These are phyloP conservation scores for Drosophila hamatofila DNA, from an alignment of 2,888 invertebrate species.

Conservation along the genomic window DNA sequence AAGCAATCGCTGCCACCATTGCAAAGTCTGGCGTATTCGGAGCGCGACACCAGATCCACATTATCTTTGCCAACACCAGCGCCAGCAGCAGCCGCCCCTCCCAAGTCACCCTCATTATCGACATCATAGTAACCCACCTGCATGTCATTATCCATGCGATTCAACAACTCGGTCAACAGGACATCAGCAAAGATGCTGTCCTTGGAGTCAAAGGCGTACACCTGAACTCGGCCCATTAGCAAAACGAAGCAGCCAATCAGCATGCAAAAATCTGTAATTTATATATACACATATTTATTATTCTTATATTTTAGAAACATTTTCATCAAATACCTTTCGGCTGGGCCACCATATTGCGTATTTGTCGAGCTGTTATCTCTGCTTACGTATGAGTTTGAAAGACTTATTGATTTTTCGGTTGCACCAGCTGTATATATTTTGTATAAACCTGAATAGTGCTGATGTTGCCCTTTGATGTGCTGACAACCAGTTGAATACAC, in stretches of 20 bases:
- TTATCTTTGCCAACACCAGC: slow-evolving; percentile 64
- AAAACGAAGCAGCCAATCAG: slow-evolving; percentile 44
- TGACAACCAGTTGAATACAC: slow-evolving; percentile 73
- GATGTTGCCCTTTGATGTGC: slow-evolving; percentile 36
- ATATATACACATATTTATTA: not conserved
- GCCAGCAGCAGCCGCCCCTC: slow-evolving; percentile 46
- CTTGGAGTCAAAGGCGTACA: slow-evolving; percentile 82
- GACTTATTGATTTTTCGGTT: slow-evolving; percentile 71
- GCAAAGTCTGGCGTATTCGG: slow-evolving; percentile 90
- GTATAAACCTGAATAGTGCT: slow-evolving; percentile 29
- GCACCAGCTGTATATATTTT: slow-evolving; percentile 42
- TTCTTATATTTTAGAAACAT: not conserved
- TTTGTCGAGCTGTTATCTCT: slow-evolving; percentile 31
- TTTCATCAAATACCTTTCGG: slow-evolving; percentile 38
- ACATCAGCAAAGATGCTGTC: slow-evolving; percentile 90
- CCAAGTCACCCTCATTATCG: slow-evolving; percentile 78
- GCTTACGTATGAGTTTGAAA: slow-evolving; percentile 48
- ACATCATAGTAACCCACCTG: slow-evolving; percentile 86
- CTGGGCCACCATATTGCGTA: slow-evolving; percentile 64
- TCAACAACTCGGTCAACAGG: slow-evolving; percentile 91
- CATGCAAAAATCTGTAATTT: slow-evolving; percentile 37
- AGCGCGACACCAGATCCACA: slow-evolving; percentile 86
- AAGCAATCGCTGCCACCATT: slow-evolving; percentile 85
- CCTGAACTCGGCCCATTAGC: slow-evolving; percentile 29
- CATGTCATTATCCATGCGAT: slow-evolving; percentile 91